Evolutionary conservation across 2,113 vertebrate species (phyloP).

Genomic region (Malurus elegans): DNA sequence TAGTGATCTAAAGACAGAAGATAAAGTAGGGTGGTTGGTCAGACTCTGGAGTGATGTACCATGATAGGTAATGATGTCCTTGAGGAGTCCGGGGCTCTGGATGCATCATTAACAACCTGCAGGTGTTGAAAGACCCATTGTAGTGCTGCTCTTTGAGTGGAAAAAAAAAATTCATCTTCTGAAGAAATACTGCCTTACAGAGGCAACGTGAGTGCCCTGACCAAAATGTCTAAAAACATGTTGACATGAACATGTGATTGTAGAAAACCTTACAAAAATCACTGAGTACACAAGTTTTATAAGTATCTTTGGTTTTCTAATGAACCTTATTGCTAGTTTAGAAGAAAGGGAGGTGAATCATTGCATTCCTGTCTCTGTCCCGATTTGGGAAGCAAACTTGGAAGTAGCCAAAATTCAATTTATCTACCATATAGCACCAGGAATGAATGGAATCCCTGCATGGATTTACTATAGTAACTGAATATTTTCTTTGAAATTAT

Average conservation of each 20-base stretch:
- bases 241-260: background rate
- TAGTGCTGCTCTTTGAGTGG: fast-evolving
- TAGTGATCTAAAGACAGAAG: background rate
- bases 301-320: background rate
- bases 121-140: background rate
- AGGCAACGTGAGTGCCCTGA: background rate
- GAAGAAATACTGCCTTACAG: background rate
- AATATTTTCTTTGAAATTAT: background rate
- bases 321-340: background rate
- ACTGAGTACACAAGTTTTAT: background rate
- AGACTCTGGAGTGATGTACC: background rate
- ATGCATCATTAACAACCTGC: background rate
- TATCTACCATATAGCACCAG: background rate
- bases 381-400: background rate
- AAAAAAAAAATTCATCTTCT: background rate
- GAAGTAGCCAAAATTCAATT: background rate
- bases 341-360: background rate
- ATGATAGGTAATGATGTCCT: fast-evolving
- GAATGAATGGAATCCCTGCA: background rate
- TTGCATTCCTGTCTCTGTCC: background rate
- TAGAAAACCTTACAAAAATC: background rate
- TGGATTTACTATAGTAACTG: background rate
- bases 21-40: background rate
- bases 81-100: background rate
- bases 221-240: background rate